phyloP scores from a whole-genome alignment of 2,888 invertebrate genomes.

The Cosmia pyralina region DNA sequence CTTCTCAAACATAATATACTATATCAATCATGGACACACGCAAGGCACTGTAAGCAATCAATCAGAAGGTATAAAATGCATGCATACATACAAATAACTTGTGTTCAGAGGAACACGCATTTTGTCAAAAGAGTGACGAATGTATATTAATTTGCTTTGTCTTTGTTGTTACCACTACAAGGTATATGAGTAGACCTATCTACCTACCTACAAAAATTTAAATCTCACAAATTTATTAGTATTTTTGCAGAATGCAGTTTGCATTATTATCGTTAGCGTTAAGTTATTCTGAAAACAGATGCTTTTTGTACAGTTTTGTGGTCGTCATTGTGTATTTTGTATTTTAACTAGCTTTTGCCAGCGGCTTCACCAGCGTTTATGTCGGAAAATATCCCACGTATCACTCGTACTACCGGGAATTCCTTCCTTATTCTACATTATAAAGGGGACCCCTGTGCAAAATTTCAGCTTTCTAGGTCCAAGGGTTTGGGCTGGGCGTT shows the following conservation, averaged over 20 bases:
- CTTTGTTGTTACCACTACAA: background rate
- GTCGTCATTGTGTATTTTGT: background rate
- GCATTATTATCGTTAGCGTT: background rate
- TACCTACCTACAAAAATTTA: too few species aligned
- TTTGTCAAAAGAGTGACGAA: too few species aligned
- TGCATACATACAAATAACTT: background rate
- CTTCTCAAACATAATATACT: background rate
- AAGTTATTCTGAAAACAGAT: background rate
- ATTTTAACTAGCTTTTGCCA: too few species aligned
- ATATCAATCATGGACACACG: background rate
- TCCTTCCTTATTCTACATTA: too few species aligned
- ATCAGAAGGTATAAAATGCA: background rate
- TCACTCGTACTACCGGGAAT: too few species aligned
- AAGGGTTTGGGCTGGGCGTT: too few species aligned
- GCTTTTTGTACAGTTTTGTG: background rate
- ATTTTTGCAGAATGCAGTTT: background rate
- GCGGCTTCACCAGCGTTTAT: too few species aligned
- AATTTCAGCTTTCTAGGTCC: too few species aligned
- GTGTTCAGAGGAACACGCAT: background rate
- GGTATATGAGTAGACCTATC: background rate
- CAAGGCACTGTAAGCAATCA: background rate
- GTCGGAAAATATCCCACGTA: too few species aligned
- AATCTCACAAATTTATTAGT: background rate
- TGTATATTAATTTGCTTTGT: background rate
- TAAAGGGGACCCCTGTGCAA: too few species aligned